phyloP scores from a whole-genome alignment of 1,140 invertebrate species.

The Pogonomyrmex californicus region DNA sequence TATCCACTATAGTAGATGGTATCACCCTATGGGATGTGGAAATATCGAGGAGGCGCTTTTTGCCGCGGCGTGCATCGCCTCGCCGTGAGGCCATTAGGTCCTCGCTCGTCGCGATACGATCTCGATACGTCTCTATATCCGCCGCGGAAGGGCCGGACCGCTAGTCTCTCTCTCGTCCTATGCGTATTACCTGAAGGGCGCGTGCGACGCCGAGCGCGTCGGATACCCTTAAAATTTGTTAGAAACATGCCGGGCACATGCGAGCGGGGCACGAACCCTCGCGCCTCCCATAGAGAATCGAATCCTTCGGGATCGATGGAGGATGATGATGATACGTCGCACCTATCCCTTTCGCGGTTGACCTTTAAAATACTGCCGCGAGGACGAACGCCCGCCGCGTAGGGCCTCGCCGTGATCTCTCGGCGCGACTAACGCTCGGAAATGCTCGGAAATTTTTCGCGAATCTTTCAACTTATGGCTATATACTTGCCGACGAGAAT shows the following conservation, averaged over 20 bases:
- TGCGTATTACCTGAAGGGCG: slow-evolving; percentile 18
- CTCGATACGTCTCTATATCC: slow-evolving; percentile 76
- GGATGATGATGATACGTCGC: neutral
- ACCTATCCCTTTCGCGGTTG: slow-evolving; percentile 3
- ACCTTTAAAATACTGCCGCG: slow-evolving; percentile 32
- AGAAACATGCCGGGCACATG: neutral
- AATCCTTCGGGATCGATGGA: slow-evolving; percentile 15
- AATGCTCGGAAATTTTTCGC: neutral
- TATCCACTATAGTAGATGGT: slow-evolving; percentile 60
- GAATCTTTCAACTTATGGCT: neutral
- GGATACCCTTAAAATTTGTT: slow-evolving; percentile 25
- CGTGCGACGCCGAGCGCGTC: slow-evolving; percentile 23
- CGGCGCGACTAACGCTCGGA: neutral
- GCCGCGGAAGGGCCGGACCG: slow-evolving; percentile 52
- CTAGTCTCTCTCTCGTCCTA: slow-evolving; percentile 26
- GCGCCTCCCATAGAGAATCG: slow-evolving; percentile 20
- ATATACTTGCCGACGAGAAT: neutral
- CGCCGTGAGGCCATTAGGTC: slow-evolving; percentile 67
- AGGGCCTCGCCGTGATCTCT: neutral
- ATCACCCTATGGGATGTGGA: slow-evolving; percentile 51
- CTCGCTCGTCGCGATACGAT: slow-evolving; percentile 73
- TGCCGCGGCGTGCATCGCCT: slow-evolving; percentile 42
- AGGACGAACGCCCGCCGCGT: neutral
- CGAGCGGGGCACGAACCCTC: neutral
- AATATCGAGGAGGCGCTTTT: slow-evolving; percentile 69